Conservation (phyloP, 2,113 vertebrate species). For the Tragelaphus imberbis region DNA sequence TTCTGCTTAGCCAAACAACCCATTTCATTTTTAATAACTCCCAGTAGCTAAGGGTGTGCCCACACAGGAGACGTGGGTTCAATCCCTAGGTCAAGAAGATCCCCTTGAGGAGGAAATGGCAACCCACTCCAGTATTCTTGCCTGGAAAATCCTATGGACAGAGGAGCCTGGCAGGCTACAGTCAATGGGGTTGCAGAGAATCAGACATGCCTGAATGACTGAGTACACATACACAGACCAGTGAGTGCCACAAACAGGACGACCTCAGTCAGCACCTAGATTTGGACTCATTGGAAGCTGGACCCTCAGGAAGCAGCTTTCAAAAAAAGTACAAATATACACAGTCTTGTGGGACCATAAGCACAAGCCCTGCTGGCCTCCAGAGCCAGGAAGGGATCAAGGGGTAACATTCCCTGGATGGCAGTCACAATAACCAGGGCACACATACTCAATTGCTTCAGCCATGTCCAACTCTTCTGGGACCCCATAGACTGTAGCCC, state of each 20-base stretch:
- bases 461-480: neutral
- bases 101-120: neutral
- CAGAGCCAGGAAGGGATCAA: neutral
- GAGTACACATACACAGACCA: neutral
- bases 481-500: neutral
- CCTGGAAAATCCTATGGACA: neutral
- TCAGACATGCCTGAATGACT: accelerated
- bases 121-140: neutral
- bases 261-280: neutral
- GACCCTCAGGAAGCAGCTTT: neutral
- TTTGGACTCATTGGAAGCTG: neutral
- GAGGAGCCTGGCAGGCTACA: neutral
- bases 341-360: neutral
- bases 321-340: neutral
- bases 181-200: neutral
- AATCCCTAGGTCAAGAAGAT: neutral
- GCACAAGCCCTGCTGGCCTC: neutral
- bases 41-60: neutral
- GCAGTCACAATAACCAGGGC: neutral
- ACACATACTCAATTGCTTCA: neutral
- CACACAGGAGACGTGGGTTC: neutral
- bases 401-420: neutral
- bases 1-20: neutral
- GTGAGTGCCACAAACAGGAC: neutral
- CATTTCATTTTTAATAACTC: neutral